phyloP scores from a whole-genome alignment of 2,888 invertebrate genomes.

The Pherbina coryleti region DNA sequence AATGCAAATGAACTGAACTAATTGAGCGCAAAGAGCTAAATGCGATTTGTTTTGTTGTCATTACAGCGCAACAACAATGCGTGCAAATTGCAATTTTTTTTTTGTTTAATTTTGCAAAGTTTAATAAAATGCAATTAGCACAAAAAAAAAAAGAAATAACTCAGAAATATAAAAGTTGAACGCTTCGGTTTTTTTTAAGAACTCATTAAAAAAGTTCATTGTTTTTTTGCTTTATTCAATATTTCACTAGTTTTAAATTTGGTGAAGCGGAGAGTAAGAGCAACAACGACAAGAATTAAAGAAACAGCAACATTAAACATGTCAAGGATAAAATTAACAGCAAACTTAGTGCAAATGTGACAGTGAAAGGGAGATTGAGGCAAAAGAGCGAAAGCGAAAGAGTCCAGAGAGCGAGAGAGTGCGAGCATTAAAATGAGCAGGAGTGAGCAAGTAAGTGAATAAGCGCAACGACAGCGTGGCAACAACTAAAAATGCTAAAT shows the following conservation, averaged over 20 bases:
- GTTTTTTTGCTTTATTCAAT: background rate
- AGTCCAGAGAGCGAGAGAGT: background rate
- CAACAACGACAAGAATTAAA: background rate
- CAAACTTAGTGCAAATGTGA: background rate
- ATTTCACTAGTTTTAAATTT: background rate
- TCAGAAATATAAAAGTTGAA: background rate
- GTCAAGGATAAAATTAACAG: slow-evolving; percentile 1
- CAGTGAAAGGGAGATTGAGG: background rate
- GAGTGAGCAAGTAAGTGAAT: background rate
- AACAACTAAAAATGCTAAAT: background rate
- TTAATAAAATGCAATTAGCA: slow-evolving; percentile 8
- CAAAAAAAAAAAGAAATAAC: background rate
- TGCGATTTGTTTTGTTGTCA: background rate
- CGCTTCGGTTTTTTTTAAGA: slow-evolving; percentile 1
- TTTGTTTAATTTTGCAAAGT: background rate
- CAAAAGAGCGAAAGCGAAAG: background rate
- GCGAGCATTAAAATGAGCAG: background rate
- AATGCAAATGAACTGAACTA: background rate
- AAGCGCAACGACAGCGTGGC: background rate
- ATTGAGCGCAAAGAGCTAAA: background rate
- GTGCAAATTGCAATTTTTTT: background rate
- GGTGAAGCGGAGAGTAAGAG: background rate
- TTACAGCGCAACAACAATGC: background rate
- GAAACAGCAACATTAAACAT: background rate
- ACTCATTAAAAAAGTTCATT: slow-evolving; percentile 12